Conservation (phyloP, 2,797 vertebrate genomes). For the Pelobates cultripes region DNA sequence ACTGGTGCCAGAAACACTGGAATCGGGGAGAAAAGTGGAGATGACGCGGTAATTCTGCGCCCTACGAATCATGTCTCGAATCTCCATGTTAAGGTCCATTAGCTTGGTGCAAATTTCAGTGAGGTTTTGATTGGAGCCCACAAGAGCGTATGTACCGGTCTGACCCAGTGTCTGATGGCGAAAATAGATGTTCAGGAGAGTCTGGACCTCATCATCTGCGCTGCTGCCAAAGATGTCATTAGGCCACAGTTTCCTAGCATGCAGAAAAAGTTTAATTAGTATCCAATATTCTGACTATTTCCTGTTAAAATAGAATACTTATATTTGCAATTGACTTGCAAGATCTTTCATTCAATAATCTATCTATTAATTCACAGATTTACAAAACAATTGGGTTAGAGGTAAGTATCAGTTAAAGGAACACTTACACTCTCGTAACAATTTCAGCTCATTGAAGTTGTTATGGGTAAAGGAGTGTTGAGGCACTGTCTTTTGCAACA, state of each 20-base stretch:
- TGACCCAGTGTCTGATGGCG: conserved; percentile 97
- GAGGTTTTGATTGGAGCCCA: conserved; percentile 94
- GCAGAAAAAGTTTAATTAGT: conserved; percentile 3
- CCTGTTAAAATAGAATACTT: too few relatives aligned
- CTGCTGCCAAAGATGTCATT: conserved; percentile 92
- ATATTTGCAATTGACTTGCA: too few relatives aligned
- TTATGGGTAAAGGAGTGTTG: too few relatives aligned
- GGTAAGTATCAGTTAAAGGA: too few relatives aligned
- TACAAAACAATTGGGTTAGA: too few relatives aligned
- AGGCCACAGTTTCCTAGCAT: conserved; percentile 88
- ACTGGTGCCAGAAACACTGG: conserved; percentile 90
- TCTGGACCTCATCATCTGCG: conserved; percentile 95
- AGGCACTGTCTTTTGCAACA: too few relatives aligned
- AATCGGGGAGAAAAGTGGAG: conserved; percentile 93
- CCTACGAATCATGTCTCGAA: conserved; percentile 94
- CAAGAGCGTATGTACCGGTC: conserved; percentile 94
- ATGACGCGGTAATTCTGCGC: conserved; percentile 94
- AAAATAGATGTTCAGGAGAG: conserved; percentile 96
- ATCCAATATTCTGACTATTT: neutral
- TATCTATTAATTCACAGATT: too few relatives aligned
- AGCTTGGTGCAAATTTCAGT: conserved; percentile 93
- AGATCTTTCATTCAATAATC: too few relatives aligned
- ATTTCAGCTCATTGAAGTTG: too few relatives aligned
- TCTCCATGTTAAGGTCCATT: conserved; percentile 96
- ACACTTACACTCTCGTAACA: too few relatives aligned